Evolutionary conservation across 2,797 vertebrate genomes (phyloP), one percentile per base, ranked within the genome.

Genomic region (Peromyscus attwateri): DNA sequence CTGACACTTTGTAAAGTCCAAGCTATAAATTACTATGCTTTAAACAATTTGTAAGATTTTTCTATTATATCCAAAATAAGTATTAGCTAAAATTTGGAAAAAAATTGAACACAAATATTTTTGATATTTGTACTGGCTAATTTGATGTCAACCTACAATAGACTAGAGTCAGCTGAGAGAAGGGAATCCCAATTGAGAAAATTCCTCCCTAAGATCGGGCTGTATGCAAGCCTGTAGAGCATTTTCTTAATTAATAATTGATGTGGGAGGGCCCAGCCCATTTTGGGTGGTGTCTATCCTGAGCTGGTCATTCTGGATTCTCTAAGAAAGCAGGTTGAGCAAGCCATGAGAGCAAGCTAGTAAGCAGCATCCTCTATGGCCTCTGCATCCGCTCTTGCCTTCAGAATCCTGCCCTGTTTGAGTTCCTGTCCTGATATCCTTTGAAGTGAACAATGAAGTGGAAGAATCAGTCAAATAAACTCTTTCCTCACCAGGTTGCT

Each of bases 1-100:
- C 95, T 46, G 79, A 40, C 88, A 40, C 84, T 81, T 77, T 68
- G 40, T 43, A 57, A 96, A 93, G 3, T 73, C 75, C 27, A 87
- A 84, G n/a, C 14, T 90, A 52, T 4, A 71, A 87, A 91, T 52
- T 95, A 94, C 73, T 89, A 73, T 1, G 49, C 16, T 92, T 90
- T 71, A 92, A 31, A 79, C 85, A 76, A 68, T 25, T 89, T 34
- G 2, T 80, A 19, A 21, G 43, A 2, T 91, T 87, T 81, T 76
- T 95, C 1, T 37, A 88, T 37, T 64, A 49, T 91, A 85, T 14
- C 10, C 37, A 94, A 34, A 71, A 12, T 49, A 82, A 13, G 19
- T 55, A 89, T 37, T 7, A 57, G 40, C 23, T 92, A 79, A 95
- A 95, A 82, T 84, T 68, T 91, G 37, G 81, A 66, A 94, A 96